Evolutionary conservation across 2,888 invertebrate genomes (phyloP).

Genomic region (Cetonia aurata): DNA sequence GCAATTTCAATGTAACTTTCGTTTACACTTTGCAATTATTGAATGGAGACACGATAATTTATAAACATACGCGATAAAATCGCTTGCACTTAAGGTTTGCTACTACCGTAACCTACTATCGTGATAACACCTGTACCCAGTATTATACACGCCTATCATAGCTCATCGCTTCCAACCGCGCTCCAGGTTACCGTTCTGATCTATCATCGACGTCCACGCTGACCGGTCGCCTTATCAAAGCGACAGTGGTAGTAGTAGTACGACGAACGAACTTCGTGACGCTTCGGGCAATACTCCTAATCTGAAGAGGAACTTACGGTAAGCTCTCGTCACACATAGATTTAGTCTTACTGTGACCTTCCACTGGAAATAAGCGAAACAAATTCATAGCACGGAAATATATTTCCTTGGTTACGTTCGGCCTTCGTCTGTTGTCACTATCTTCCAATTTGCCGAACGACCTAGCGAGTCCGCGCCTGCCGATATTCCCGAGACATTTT

Average conservation of each 20-base stretch:
- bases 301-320: conserved; percentile 29
- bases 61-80: background rate
- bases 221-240: conserved; percentile 10
- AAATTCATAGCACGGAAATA: background rate
- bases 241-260: background rate
- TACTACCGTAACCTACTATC: background rate
- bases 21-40: background rate
- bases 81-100: background rate
- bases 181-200: conserved; percentile 24
- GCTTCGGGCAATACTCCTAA: conserved; percentile 39
- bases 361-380: conserved; percentile 26
- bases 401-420: conserved; percentile 1
- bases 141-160: background rate
- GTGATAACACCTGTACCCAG: background rate
- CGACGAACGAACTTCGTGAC: conserved; percentile 30
- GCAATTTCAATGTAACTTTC: background rate
- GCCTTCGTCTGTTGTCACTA: conserved; percentile 16
- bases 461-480: background rate
- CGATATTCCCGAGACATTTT: background rate
- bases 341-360: conserved; percentile 37
- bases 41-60: background rate
- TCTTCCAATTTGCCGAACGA: background rate
- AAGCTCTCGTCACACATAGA: conserved; percentile 13
- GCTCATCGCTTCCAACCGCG: background rate
- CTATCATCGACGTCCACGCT: conserved; percentile 4